phyloP scores from a whole-genome alignment of 53 echinoderm and acorn worm species.

The Paracentrotus lividus region DNA sequence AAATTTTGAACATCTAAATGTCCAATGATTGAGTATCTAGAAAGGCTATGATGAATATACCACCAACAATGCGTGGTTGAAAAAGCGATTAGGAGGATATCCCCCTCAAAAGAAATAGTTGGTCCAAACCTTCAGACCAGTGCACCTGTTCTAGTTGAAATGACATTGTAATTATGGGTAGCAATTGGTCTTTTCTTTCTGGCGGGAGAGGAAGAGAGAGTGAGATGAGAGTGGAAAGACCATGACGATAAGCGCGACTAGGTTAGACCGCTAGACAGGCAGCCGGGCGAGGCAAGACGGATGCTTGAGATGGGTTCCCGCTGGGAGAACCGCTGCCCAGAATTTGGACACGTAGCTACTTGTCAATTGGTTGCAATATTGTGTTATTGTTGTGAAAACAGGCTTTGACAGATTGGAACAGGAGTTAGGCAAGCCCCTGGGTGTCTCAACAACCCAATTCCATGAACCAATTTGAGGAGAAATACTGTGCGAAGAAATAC shows the following conservation, averaged over 20 bases:
- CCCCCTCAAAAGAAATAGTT: constrained; percentile 36
- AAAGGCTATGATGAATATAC: constrained; percentile 47
- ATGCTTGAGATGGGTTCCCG: constrained; percentile 46
- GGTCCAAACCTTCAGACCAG: constrained; percentile 31
- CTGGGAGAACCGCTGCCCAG: constrained; percentile 50
- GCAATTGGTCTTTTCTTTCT: constrained; percentile 48
- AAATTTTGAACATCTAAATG: constrained; percentile 29
- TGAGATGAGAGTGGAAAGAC: background rate
- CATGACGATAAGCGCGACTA: background rate
- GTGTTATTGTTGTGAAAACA: constrained; percentile 70
- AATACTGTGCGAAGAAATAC: constrained; percentile 67
- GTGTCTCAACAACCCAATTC: constrained; percentile 60
- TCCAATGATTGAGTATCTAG: constrained; percentile 24
- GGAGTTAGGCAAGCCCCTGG: constrained; percentile 68
- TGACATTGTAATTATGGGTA: constrained; percentile 62
- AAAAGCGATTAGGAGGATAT: constrained; percentile 57
- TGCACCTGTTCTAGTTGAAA: constrained; percentile 65
- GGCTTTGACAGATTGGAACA: constrained; percentile 72
- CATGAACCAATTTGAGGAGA: constrained; percentile 59
- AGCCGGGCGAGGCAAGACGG: constrained; percentile 52
- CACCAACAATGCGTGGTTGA: constrained; percentile 70
- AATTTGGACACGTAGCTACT: constrained; percentile 69
- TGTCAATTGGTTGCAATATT: constrained; percentile 60
- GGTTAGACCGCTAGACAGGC: constrained; percentile 58
- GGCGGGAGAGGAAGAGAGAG: constrained; percentile 26